These are phyloP conservation scores for Propithecus deckenii DNA, from an alignment of 2,797 vertebrate genomes.

Conservation along the genomic window DNA sequence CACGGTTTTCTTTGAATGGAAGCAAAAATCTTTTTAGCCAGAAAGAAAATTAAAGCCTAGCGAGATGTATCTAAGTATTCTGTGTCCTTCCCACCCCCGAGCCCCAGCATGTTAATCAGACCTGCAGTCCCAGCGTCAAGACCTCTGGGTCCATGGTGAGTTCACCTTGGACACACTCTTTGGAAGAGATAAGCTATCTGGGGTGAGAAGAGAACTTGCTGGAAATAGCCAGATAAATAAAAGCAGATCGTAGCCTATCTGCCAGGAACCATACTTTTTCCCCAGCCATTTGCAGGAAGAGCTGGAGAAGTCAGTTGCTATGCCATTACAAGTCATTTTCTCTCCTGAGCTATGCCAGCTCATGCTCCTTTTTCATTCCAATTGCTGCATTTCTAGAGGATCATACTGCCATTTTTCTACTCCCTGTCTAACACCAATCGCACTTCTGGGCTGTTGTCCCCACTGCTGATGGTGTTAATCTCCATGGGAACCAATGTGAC, in stretches of 20 bases:
- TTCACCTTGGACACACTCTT: not conserved
- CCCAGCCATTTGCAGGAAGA: slow-evolving; percentile 64
- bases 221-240: slow-evolving; percentile 61
- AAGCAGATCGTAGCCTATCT: slow-evolving; percentile 44
- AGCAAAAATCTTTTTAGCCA: not conserved
- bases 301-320: slow-evolving; percentile 51
- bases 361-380: slow-evolving; percentile 69
- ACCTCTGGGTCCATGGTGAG: not conserved
- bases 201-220: slow-evolving; percentile 47
- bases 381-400: slow-evolving; percentile 65
- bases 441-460: slow-evolving; percentile 63
- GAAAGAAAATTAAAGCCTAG: slow-evolving; percentile 12
- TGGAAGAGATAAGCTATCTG: slow-evolving; percentile 20
- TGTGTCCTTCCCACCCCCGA: not conserved
- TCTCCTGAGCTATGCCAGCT: slow-evolving; percentile 39
- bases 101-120: not conserved
- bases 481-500: slow-evolving; percentile 69
- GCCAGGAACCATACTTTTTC: slow-evolving; percentile 42
- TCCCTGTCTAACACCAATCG: slow-evolving; percentile 58
- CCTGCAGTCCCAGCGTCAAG: not conserved
- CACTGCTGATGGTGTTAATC: slow-evolving; percentile 65
- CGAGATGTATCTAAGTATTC: not conserved
- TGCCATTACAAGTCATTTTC: slow-evolving; percentile 61
- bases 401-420: slow-evolving; percentile 67
- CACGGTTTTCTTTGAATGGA: not conserved